Conservation (phyloP, 2,888 invertebrate species). For the Muschampia plurimacula region DNA sequence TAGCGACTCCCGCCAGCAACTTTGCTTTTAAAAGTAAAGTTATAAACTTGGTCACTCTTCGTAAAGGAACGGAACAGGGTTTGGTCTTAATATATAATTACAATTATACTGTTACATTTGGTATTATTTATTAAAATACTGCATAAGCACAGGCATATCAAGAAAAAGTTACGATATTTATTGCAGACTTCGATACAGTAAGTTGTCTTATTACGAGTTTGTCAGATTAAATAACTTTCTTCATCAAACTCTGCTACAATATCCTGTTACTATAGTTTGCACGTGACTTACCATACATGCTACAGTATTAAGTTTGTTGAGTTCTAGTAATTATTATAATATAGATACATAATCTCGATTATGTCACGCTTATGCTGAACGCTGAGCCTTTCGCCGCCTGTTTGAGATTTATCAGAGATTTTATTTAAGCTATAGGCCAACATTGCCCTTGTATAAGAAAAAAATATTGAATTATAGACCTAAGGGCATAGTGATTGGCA, state of each 20-base stretch:
- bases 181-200: conserved; percentile 1
- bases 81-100: neutral
- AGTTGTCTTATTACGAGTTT: conserved; percentile 4
- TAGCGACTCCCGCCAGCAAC: conserved; percentile 1
- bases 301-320: neutral
- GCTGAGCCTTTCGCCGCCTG: conserved; percentile 22
- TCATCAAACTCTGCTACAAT: conserved; percentile 1
- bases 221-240: conserved; percentile 9
- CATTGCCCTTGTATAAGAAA: neutral
- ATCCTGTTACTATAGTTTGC: conserved; percentile 5
- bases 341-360: conserved; percentile 21
- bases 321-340: conserved; percentile 20
- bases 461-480: neutral
- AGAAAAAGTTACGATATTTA: neutral
- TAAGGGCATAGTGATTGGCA: conserved; percentile 5
- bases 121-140: neutral
- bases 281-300: conserved; percentile 10
- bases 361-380: conserved; percentile 29
- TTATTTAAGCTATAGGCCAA: neutral
- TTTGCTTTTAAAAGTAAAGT: conserved; percentile 24
- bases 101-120: neutral
- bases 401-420: conserved; percentile 7
- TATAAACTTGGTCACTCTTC: conserved; percentile 21
- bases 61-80: neutral
- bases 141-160: neutral